These are phyloP conservation scores for Lydus trimaculatus DNA, from an alignment of 2,888 invertebrate genomes.

Conservation along the genomic window DNA sequence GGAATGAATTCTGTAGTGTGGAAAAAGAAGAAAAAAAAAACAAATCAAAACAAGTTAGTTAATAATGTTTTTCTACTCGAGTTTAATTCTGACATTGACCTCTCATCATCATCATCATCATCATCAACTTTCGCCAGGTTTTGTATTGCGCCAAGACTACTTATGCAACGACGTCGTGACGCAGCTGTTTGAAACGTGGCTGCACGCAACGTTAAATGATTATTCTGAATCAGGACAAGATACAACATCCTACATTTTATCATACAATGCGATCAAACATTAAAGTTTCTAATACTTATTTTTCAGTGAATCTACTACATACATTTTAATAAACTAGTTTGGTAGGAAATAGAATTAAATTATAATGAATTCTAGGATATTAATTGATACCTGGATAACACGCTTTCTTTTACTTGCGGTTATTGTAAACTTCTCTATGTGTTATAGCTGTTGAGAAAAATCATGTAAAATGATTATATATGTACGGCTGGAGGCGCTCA, in stretches of 20 bases:
- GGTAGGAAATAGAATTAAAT: not conserved
- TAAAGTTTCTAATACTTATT: not conserved
- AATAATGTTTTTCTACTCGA: not conserved
- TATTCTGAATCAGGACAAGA: slow-evolving; percentile 1
- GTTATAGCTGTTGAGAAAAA: not conserved
- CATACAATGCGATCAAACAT: not conserved
- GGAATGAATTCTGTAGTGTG: not conserved
- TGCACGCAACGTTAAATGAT: slow-evolving; percentile 19
- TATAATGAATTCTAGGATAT: not conserved
- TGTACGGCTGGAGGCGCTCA: not conserved
- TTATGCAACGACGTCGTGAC: slow-evolving; percentile 28
- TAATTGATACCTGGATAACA: not conserved
- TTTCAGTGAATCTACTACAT: not conserved
- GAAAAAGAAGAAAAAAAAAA: not conserved
- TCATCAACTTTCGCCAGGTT: slow-evolving; percentile 38
- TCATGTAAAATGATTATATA: not conserved
- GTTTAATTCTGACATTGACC: slow-evolving; percentile 39
- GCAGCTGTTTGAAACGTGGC: slow-evolving; percentile 24
- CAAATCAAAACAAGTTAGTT: not conserved
- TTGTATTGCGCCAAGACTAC: slow-evolving; percentile 29
- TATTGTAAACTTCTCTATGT: not conserved
- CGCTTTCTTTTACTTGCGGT: not conserved
- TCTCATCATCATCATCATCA: too few species aligned
- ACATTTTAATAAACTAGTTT: not conserved
- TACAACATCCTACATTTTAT: not conserved